These are phyloP conservation scores for Chymomyza procnemis DNA, from an alignment of 2,888 invertebrate genomes.

Conservation along the genomic window DNA sequence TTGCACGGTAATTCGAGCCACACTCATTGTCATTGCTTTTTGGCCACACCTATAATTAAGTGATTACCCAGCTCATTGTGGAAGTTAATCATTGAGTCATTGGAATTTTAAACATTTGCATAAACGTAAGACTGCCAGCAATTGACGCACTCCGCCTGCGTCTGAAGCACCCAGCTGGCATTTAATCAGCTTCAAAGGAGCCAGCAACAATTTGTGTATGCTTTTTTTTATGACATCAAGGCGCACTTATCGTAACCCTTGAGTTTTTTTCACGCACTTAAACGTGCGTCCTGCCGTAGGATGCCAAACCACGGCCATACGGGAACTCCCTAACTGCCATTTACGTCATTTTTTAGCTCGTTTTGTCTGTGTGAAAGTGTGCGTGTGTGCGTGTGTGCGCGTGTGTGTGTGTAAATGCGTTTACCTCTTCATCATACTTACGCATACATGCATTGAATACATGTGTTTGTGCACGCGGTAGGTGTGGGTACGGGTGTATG, in stretches of 20 bases:
- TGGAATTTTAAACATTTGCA: neutral
- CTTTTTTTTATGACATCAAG: constrained; percentile 13
- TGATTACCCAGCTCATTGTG: constrained; percentile 43
- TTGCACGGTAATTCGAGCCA: constrained; percentile 40
- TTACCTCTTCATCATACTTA: neutral
- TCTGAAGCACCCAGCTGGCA: constrained; percentile 58
- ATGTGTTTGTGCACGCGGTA: no score
- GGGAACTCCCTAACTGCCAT: neutral
- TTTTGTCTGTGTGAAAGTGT: constrained; percentile 8
- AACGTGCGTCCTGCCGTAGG: constrained; percentile 3
- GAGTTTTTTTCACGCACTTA: constrained; percentile 61
- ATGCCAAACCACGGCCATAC: neutral
- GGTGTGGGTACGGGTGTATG: neutral
- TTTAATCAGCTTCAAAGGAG: constrained; percentile 63
- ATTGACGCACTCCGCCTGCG: constrained; percentile 2
- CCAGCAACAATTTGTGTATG: constrained; percentile 18
- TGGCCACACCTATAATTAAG: constrained; percentile 68
- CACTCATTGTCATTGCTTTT: neutral
- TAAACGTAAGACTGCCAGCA: neutral
- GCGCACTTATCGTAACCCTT: constrained; percentile 59
- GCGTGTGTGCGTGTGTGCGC: constrained; percentile 1
- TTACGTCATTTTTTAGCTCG: neutral
- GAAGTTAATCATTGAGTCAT: neutral
- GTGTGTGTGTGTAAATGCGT: constrained; percentile 6
- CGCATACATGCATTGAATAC: neutral